A percentile compares a stretch with the other conserved stretches of the same genome.
These are phyloP conservation scores for Oriolus oriolus DNA, from an alignment of 2,113 vertebrate genomes.

Conservation along the genomic window DNA sequence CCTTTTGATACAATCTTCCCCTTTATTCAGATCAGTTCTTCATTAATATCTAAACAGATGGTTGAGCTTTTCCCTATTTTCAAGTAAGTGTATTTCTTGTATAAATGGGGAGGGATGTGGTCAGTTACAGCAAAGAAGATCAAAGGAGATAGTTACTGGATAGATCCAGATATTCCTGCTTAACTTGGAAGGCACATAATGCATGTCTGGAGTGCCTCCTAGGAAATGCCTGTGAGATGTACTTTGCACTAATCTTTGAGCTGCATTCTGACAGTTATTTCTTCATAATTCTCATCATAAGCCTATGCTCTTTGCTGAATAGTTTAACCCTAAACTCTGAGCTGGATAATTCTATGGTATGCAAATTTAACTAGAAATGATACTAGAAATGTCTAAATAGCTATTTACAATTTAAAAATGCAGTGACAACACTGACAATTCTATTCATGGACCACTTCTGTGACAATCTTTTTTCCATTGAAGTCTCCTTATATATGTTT, in stretches of 20 bases:
- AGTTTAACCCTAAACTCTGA: conserved; percentile 69
- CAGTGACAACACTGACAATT: not conserved
- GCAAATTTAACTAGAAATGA: conserved; percentile 53
- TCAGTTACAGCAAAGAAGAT: conserved; percentile 63
- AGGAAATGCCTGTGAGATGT: conserved; percentile 65
- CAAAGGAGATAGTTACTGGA: conserved; percentile 63
- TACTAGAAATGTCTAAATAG: not conserved
- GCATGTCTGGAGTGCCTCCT: conserved; percentile 63
- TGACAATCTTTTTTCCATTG: not conserved
- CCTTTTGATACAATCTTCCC: not conserved
- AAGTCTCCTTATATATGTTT: not conserved
- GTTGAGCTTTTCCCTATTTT: conserved; percentile 42
- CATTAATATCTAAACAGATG: conserved; percentile 3
- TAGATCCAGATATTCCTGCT: conserved; percentile 66
- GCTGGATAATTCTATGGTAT: conserved; percentile 31
- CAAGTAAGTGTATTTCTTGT: conserved; percentile 30
- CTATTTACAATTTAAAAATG: not conserved
- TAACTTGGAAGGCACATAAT: conserved; percentile 67
- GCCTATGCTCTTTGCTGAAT: conserved; percentile 64
- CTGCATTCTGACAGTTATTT: conserved; percentile 73
- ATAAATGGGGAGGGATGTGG: conserved; percentile 26
- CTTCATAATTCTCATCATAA: conserved; percentile 73
- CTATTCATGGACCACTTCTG: not conserved
- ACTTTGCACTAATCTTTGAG: conserved; percentile 72
- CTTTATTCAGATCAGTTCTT: not conserved